Evolutionary conservation across 1,140 invertebrate species (phyloP), one percentile per base, ranked within the genome.

Genomic region (Bombus pascuorum): DNA sequence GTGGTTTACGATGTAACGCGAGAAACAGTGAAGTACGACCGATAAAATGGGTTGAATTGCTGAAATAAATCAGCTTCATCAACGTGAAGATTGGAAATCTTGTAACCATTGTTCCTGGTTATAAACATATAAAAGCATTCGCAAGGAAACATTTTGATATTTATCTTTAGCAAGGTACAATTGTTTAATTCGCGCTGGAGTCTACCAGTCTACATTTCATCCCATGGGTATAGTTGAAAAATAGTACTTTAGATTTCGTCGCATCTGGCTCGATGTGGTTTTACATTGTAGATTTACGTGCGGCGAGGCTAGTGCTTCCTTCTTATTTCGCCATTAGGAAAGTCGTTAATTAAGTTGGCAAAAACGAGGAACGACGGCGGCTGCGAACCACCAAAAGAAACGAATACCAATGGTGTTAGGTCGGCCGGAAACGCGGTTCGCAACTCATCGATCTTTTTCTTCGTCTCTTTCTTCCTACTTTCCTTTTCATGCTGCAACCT

Each of bases 301-400:
- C n/a, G 25, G 65, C 65, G 25, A 70, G 42, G 65, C 65, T n/a
- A 44, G 18, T 53, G 42, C 75, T 34, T 85, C 37, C 79, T 88
- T 89, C 82, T 87, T 83, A 85, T 78, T 76, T 32, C 70, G 70
- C 62, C 87, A 91, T 91, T 91, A 91, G 81, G 74, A 72, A 72
- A 71, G 68, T 81, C 88, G 81, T 92, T 92, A 92, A 92, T 92
- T 92, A 92, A 85, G 65, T 59, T 85, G 66, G 70, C 80, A 88
- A 88, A 66, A 91, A 86, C 77, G 68, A 73, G 65, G 3, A 15
- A 3, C 39, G 18, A 6, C 53, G 28, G 57, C 18, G 34, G 53
- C 42, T 68, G 44, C n/a, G 47, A 70, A 44, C 18, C 39, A 28
- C 15, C 12, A 47, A 39, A 75, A 91, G 73, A 86, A 86, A 87